Base-by-base conservation (phyloP, 64 coral and sea anemone genomes). In the Acropora yongei region DNA sequence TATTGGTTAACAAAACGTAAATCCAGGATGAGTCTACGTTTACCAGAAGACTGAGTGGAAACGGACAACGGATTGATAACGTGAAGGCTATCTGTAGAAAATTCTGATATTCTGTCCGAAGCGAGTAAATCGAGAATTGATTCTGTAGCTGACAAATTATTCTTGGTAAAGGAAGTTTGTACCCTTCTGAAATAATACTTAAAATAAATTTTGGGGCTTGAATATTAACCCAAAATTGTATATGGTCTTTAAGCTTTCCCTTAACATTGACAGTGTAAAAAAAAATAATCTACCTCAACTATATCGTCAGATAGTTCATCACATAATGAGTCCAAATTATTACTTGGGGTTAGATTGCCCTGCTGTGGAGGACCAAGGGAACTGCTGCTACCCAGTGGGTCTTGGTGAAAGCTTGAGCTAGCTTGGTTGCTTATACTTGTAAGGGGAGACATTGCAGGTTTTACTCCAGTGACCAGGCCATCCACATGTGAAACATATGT, bases 171-270 rank as follows among this genome's bases (percentile, higher is more conserved):
- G 87, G 87, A 30, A 89, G 11, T 89, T 89, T 78, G 75, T 79
- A 89, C 12, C 87, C 88, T 20, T 89, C 50, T 51, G 88, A 40
- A 65, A 89, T 63, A 68, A 89, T 44, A 78, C 14, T 79, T 46
- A 89, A 78, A 58, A 89, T 68, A 60, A 89, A 89, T 12, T 79
- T 53, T 16, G 75, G 88, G 75, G 88, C 88, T 75, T 89, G n/a
- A 78, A 89, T 89, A 89, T 65, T 78, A 10, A 20, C 20, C 76
- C 88, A 89, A 79, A 89, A 89, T 58, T 80, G 18, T 41, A 79
- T 44, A 57, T 89, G 71, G 39, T 77, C 73, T 89, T 51, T 76
- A 44, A 89, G 87, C 44, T 20, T 89, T 40, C 87, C 87, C 47
- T 89, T 89, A 7, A 89, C 87, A 16, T 77, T 51, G 49, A 74